These are phyloP conservation scores for Bubo blakistoni DNA, from an alignment of 2,113 vertebrate species.

Conservation along the genomic window DNA sequence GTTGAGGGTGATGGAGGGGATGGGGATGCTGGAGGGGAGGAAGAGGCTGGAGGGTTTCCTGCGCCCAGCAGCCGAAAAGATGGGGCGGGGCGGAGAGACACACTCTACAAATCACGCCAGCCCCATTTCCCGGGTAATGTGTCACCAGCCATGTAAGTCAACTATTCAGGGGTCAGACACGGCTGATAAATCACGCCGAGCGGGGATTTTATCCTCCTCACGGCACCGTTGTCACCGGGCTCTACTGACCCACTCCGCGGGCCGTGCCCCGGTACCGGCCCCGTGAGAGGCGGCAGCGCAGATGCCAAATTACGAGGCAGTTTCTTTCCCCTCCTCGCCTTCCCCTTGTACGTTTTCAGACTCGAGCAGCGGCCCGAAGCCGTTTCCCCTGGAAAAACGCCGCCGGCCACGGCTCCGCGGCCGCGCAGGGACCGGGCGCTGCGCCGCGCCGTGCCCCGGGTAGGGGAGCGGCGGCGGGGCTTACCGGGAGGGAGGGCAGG, in stretches of 20 bases:
- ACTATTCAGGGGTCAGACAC: constrained; percentile 8
- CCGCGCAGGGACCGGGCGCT: not conserved
- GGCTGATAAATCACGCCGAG: not conserved
- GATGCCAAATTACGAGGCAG: not conserved
- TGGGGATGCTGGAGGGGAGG: not conserved
- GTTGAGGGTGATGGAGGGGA: not conserved
- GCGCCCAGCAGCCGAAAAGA: not conserved
- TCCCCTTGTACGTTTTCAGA: not conserved
- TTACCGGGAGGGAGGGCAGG: not conserved
- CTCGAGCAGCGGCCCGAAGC: not conserved
- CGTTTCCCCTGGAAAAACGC: not conserved
- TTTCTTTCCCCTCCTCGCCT: fast-evolving
- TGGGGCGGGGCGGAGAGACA: not conserved
- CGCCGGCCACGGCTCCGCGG: not conserved
- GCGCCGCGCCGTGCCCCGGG: not conserved
- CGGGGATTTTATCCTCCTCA: not conserved
- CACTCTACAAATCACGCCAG: not conserved
- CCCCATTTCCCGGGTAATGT: not conserved
- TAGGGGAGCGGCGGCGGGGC: not conserved
- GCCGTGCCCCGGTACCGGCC: not conserved
- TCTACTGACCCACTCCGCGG: not conserved
- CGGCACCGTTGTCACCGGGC: not conserved
- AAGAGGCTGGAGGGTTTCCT: not conserved
- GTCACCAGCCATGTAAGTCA: not conserved
- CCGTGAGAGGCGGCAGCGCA: not conserved